Evolutionary conservation across 2,113 vertebrate species (phyloP).

Genomic region (Mungos mungo): DNA sequence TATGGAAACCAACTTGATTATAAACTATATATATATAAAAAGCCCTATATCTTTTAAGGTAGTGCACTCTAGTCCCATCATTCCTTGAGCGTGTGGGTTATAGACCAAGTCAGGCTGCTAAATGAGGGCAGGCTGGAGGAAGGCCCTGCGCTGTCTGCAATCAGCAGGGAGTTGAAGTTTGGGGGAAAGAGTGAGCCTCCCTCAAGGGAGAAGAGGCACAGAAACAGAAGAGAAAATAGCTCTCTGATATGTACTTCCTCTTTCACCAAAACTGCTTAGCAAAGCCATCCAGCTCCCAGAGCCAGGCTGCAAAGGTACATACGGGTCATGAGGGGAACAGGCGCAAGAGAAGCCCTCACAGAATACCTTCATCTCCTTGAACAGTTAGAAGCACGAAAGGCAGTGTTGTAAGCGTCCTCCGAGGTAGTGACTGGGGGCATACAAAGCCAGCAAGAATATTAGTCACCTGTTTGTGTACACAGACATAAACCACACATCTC

Average conservation of each 20-base stretch:
- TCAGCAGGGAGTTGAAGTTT: background rate
- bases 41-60: background rate
- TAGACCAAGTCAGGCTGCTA: background rate
- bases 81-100: background rate
- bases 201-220: background rate
- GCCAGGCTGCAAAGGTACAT: too few species aligned
- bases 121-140: background rate
- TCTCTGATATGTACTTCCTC: background rate
- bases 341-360: background rate
- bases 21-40: too few species aligned
- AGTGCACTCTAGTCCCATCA: too few species aligned
- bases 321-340: too few species aligned
- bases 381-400: background rate
- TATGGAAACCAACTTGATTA: too few species aligned
- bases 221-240: background rate
- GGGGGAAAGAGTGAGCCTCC: background rate
- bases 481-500: background rate
- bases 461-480: background rate
- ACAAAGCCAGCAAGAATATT: background rate
- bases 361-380: background rate
- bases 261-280: background rate
- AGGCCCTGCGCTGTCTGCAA: background rate
- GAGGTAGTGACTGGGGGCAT: too few species aligned
- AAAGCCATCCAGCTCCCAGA: background rate
- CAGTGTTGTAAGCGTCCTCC: background rate